Conservation (phyloP, 2,113 vertebrate species). For the Aegithalos caudatus region DNA sequence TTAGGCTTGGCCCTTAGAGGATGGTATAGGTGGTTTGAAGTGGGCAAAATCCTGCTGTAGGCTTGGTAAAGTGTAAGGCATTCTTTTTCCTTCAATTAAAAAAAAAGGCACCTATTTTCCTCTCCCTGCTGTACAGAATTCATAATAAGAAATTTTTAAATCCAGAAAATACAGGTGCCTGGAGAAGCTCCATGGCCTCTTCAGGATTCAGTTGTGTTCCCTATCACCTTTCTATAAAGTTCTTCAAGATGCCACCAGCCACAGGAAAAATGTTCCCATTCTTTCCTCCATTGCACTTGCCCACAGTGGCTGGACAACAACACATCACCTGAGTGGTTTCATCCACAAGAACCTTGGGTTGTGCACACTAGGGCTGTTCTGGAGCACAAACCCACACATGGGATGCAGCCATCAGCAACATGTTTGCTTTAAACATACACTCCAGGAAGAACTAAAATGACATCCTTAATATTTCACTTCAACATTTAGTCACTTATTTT, state of each 20-base stretch:
- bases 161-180: not conserved
- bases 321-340: not conserved
- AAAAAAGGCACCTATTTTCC: not conserved
- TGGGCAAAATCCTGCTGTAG: not conserved
- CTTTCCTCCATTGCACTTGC: not conserved
- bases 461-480: not conserved
- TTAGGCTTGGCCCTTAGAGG: not conserved
- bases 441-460: not conserved
- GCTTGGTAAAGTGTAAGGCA: not conserved
- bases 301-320: not conserved
- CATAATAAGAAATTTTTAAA: not conserved
- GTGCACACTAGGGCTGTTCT: not conserved
- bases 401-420: not conserved
- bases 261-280: not conserved
- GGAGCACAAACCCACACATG: not conserved
- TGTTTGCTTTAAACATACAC: not conserved
- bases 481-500: not conserved
- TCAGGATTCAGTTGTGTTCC: not conserved
- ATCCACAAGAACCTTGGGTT: not conserved
- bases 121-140: not conserved
- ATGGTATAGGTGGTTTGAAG: not conserved
- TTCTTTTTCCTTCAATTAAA: not conserved
- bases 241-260: not conserved
- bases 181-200: not conserved
- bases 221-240: not conserved